Percentiles rank a stretch among this genome's conserved stretches.
These are phyloP conservation scores for Cuniculus paca DNA, from an alignment of 2,797 vertebrate genomes.

Conservation along the genomic window DNA sequence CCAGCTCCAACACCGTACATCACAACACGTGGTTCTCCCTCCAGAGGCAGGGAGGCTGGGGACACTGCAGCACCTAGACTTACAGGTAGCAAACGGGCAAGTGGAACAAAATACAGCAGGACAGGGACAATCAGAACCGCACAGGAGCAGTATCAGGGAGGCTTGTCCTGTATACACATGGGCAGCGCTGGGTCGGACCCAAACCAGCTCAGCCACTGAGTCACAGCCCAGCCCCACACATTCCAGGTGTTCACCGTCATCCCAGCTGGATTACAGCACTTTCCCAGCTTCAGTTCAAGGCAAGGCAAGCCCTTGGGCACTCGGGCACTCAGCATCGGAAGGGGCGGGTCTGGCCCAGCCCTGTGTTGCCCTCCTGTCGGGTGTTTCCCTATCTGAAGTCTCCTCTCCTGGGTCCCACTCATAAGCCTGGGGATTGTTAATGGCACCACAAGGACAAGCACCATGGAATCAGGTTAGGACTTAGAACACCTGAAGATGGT, in stretches of 20 bases:
- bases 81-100: not conserved
- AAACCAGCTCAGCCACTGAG: not conserved
- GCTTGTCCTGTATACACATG: not conserved
- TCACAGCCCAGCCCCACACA: rapidly evolving
- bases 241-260: not conserved
- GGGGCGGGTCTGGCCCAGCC: too few species aligned
- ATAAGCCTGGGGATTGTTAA: not conserved
- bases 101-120: not conserved
- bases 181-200: not conserved
- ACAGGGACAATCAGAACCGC: not conserved
- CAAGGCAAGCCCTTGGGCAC: not conserved
- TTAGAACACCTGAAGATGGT: not conserved
- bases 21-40: not conserved
- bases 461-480: not conserved
- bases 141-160: not conserved
- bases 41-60: not conserved
- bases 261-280: not conserved
- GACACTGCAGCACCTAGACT: not conserved
- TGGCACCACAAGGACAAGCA: not conserved
- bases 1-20: not conserved
- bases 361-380: not conserved
- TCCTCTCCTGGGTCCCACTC: not conserved
- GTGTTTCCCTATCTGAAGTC: not conserved
- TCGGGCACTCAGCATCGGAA: not conserved
- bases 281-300: not conserved